Base-by-base conservation (phyloP, 2,113 vertebrate genomes). In the Pseudorhombus dupliciocellatus region DNA sequence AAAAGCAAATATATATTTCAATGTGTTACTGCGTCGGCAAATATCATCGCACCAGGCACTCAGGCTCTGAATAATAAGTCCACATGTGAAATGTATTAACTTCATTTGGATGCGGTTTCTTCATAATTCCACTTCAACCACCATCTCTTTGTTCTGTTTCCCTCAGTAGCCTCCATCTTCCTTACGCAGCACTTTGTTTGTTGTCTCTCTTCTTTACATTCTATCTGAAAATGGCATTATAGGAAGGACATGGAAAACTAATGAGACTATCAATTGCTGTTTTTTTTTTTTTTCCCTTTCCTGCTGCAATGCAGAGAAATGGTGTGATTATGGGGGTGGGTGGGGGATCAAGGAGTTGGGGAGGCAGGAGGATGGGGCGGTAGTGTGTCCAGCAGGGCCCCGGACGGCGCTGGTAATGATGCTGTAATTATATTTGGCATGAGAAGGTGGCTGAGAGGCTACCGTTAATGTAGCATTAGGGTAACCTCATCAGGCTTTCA, bases 381-480 rank as follows among this genome's bases (percentile, higher is more conserved):
- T 7, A 24, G 59, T 22, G 48, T 64, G 78, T 80, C 73, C 78
- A 70, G 75, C 67, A 52, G 60, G 80, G 61, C 79, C 59, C 31
- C 3, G 66, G 1, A 77, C 18, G 6, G 31, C 7, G 9, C 68
- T 51, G 66, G 84, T 92, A 89, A 91, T 89, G 86, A 88, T 74
- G 82, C 78, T 84, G 76, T 91, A 90, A 91, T 92, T 91, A 89
- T 90, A 80, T 91, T 85, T 91, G 89, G 85, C 87, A 58, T 84
- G 79, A 79, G 79, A 84, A 76, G 80, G 84, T 81, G 80, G 82
- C 80, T 60, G 48, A 84, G 80, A 75, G 79, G 55, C 86, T 75
- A 68, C 73, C 64, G 79, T 82, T 90, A 85, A 85, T 85, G 84
- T 86, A 83, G 83, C 67, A 65, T 84, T 81, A 44, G 74, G 84